phyloP scores from a whole-genome alignment of 2,888 invertebrate genomes.

The Bombylius discolor region DNA sequence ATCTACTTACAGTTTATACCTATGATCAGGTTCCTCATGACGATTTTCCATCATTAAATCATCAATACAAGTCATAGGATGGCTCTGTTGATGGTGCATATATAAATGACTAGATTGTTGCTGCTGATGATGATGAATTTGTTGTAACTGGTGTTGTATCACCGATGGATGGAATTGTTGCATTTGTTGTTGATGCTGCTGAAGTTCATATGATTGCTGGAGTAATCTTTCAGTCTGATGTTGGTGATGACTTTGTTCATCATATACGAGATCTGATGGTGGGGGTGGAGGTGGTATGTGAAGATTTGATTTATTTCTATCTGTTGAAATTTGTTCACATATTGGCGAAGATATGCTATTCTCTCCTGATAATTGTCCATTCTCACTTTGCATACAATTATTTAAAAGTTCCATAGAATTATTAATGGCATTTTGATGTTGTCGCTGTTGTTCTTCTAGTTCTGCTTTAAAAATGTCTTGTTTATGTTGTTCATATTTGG shows the following conservation, averaged over 20 bases:
- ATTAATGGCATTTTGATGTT: neutral
- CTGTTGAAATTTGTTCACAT: neutral
- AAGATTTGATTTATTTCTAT: neutral
- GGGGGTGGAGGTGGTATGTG: neutral
- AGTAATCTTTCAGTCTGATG: neutral
- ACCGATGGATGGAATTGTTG: conserved; percentile 3
- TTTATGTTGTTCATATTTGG: neutral
- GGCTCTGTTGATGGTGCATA: conserved; percentile 14
- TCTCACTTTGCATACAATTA: neutral
- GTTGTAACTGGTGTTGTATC: conserved; percentile 20
- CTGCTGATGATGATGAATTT: conserved; percentile 19
- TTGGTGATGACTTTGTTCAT: conserved; percentile 5
- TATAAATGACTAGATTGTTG: conserved; percentile 10
- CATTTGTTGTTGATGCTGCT: conserved; percentile 11
- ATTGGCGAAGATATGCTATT: neutral
- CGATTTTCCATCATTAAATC: conserved; percentile 32
- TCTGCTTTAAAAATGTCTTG: neutral
- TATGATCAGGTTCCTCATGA: conserved; percentile 25
- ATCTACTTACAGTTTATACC: conserved; percentile 31
- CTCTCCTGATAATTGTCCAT: neutral
- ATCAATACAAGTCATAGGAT: conserved; percentile 18
- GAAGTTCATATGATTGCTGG: neutral
- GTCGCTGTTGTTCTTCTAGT: neutral
- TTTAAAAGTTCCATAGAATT: neutral
- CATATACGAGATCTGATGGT: neutral